Percentiles rank a stretch among this genome's conserved stretches.
These are phyloP conservation scores for Lasiommata megera DNA, from an alignment of 2,888 invertebrate species.

Conservation along the genomic window DNA sequence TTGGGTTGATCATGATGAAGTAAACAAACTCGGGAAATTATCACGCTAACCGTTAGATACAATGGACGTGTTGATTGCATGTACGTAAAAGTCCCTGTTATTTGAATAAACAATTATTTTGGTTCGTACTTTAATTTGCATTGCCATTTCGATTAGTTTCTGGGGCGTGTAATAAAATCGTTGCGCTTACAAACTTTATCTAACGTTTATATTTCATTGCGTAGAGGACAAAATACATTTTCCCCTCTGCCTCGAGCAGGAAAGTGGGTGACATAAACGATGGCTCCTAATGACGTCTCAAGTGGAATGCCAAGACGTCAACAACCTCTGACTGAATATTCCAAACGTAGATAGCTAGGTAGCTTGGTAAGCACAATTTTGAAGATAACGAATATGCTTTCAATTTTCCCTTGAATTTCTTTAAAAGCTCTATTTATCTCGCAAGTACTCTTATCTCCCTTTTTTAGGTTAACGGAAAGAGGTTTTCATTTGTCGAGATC, in stretches of 20 bases:
- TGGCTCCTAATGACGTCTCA: background rate
- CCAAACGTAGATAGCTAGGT: background rate
- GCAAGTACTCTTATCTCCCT: background rate
- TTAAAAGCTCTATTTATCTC: background rate
- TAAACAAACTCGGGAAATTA: no score
- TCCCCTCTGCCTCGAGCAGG: background rate
- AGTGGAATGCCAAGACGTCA: background rate
- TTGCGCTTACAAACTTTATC: no score
- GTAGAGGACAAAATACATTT: background rate
- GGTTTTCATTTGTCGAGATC: no score
- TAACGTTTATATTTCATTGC: background rate
- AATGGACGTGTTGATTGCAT: no score
- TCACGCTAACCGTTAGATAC: no score
- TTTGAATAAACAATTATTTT: no score
- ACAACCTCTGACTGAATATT: background rate
- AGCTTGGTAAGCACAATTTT: background rate
- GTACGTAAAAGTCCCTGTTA: no score
- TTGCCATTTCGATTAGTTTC: no score
- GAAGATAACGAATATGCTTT: background rate
- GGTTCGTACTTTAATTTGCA: no score
- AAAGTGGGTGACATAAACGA: background rate
- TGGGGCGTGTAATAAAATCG: no score
- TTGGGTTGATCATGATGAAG: no score
- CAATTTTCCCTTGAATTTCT: background rate
- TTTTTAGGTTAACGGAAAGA: background rate